Conservation (phyloP, 2,113 vertebrate species). For the Meriones unguiculatus region DNA sequence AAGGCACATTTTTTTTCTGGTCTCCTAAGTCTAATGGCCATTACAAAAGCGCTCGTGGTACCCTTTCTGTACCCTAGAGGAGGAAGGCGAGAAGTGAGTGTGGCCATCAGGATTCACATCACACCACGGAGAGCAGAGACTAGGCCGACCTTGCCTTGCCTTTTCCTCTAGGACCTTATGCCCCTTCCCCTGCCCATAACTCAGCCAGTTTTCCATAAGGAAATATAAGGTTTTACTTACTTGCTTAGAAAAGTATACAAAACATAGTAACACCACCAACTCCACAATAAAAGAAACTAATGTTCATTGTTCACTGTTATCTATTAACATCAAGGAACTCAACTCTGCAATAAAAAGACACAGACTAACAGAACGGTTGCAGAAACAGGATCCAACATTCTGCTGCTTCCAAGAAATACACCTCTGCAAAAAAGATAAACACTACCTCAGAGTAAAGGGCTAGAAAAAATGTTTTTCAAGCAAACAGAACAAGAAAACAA, state of each 20-base stretch:
- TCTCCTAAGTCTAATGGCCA: slow-evolving; percentile 9
- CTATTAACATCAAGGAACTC: too few species aligned
- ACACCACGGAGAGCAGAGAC: background rate
- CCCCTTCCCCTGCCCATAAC: background rate
- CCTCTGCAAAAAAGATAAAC: too few species aligned
- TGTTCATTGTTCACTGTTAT: too few species aligned
- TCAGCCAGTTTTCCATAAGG: background rate
- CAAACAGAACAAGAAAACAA: too few species aligned
- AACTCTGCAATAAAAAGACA: too few species aligned
- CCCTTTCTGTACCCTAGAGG: background rate
- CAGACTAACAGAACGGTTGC: too few species aligned
- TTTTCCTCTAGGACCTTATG: background rate
- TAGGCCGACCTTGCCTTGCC: background rate
- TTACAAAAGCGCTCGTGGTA: background rate
- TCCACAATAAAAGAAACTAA: background rate
- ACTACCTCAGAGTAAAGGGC: too few species aligned
- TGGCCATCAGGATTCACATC: background rate
- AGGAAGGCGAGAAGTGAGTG: background rate
- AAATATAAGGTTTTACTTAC: background rate
- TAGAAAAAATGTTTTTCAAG: too few species aligned
- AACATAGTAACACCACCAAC: too few species aligned
- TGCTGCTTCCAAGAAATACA: too few species aligned
- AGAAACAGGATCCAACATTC: too few species aligned
- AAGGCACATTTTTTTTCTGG: background rate
- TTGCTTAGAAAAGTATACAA: background rate